These are phyloP conservation scores for Lepus timidus DNA, from an alignment of 2,113 vertebrate species.

Conservation along the genomic window DNA sequence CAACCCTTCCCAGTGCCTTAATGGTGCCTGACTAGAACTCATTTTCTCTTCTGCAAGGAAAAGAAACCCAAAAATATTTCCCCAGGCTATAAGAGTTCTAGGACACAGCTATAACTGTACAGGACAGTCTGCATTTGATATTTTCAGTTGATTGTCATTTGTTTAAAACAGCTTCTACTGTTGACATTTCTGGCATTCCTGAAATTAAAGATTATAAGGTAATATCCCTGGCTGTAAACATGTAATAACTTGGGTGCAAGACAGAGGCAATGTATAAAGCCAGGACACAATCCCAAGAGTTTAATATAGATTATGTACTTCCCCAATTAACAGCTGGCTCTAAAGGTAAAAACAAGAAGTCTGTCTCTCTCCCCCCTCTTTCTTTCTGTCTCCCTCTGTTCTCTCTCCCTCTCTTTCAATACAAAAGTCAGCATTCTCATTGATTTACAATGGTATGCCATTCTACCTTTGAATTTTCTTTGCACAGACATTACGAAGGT, in stretches of 20 bases:
- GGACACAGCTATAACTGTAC: background rate
- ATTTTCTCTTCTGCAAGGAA: background rate
- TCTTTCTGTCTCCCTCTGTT: background rate
- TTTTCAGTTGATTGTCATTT: slow-evolving; percentile 24
- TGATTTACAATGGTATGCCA: background rate
- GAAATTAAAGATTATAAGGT: slow-evolving; percentile 49
- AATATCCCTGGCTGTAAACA: background rate
- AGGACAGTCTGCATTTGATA: background rate
- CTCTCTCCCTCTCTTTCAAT: background rate
- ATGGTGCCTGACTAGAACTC: background rate
- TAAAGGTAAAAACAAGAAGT: background rate
- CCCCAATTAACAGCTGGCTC: background rate
- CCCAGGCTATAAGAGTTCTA: background rate
- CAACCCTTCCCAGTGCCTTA: background rate
- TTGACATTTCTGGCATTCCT: background rate
- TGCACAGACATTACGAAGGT: background rate
- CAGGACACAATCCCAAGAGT: slow-evolving; percentile 45
- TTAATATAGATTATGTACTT: background rate
- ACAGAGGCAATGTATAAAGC: background rate
- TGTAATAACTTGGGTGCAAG: background rate
- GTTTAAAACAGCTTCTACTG: background rate
- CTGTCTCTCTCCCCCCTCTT: background rate
- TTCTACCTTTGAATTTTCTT: background rate
- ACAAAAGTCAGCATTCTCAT: background rate
- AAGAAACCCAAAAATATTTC: background rate